Evolutionary conservation across 2,888 invertebrate genomes (phyloP).

Genomic region (Sminthurinus aureus): DNA sequence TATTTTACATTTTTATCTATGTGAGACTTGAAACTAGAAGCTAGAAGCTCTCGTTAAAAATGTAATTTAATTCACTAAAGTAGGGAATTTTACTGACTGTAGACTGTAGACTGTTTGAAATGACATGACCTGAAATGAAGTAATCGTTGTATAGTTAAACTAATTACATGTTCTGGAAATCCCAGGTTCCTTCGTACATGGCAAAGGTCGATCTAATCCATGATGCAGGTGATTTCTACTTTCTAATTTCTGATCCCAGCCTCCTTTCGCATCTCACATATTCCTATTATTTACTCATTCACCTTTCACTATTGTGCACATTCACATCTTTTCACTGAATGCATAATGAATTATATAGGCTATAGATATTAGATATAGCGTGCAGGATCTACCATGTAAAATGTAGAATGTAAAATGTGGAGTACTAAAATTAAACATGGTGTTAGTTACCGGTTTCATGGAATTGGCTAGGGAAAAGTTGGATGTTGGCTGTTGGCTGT

Average conservation of each 20-base stretch:
- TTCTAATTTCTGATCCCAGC: slow-evolving; percentile 61
- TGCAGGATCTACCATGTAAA: too few relatives aligned
- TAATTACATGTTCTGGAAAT: neutral
- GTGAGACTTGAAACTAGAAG: neutral
- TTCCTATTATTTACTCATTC: too few relatives aligned
- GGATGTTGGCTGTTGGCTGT: too few relatives aligned
- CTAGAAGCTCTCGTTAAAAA: neutral
- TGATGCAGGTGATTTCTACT: slow-evolving; percentile 72
- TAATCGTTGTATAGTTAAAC: neutral
- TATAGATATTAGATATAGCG: too few relatives aligned
- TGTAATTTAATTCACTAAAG: neutral
- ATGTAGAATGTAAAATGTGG: too few relatives aligned
- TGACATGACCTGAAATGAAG: neutral
- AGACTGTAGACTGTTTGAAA: neutral
- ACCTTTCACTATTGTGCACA: too few relatives aligned
- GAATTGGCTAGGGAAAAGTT: too few relatives aligned
- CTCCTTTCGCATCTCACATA: slow-evolving; percentile 61
- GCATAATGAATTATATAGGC: too few relatives aligned
- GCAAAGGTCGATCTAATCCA: slow-evolving; percentile 79
- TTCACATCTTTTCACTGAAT: too few relatives aligned
- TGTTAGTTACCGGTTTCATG: too few relatives aligned
- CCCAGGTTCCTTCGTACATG: slow-evolving; percentile 71
- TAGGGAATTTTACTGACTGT: neutral
- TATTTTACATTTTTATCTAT: neutral
- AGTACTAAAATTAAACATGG: too few relatives aligned